Evolutionary conservation across 1,140 invertebrate species (phyloP), one percentile per base, ranked within the genome.

Genomic region (Batillaria attramentaria): DNA sequence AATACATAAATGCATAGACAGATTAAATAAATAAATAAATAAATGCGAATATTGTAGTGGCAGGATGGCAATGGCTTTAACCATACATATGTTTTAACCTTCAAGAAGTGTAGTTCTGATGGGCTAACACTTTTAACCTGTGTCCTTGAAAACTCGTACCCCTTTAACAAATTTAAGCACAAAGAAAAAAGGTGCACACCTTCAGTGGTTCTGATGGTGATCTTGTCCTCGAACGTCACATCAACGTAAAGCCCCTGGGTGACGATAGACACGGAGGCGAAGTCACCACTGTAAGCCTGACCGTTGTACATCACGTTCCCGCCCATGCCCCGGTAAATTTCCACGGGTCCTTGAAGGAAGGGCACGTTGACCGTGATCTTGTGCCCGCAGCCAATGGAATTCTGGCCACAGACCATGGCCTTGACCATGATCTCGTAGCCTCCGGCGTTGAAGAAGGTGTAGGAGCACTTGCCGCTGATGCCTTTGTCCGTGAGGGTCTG

Each of bases 401-500:
- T 2, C 18, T n/a, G n/a, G 4, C 50, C 43, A 43, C 72, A 73
- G 72, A 39, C 42, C 2, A 57, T 18, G 31, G 72, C 43, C 35
- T 57, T 54, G 37, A 73, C 50, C 39, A 37, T 57, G 37, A 73
- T n/a, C 18, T 31, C 43, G 50, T 73, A 73, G 43, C 43, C 72
- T 20, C 28, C 72, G 50, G 54, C 37, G 20, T 50, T 5, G 54
- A 75, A 62, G 50, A 75, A 41, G 54, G 37, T 42, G 72, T 62
- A 75, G 54, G 60, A 33, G 72, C 72, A 75, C n/a, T 75, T 75
- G 3, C 37, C 24, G 72, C 42, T 75, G 24, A 75, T 50, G 39
- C 28, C 3, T 6, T 39, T 39, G 18, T 60, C 57, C 16, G 72
- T n/a, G 16, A 75, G 50, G 54, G 35, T 6, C 39, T 75, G 54